Evolutionary conservation across 2,888 invertebrate genomes (phyloP), one percentile per base, ranked within the genome.

Genomic region (Trichacis sp.): DNA sequence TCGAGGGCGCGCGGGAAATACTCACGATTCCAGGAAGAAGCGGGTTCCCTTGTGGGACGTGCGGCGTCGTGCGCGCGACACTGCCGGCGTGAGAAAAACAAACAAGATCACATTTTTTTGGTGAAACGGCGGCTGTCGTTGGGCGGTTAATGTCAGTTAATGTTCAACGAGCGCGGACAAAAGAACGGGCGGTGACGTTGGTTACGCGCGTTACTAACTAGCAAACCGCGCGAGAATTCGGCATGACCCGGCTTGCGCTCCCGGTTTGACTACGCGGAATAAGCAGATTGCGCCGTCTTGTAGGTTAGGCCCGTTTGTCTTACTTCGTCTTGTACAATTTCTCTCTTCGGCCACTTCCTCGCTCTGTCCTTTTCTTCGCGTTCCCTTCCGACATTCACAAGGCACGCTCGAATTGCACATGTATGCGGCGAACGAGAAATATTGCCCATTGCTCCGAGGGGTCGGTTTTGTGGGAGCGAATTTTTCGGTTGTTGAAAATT

Each of bases 251-350:
- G 48, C 53, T 54, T 46, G 42, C n/a, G 50, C 47, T 57, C 51
- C 40, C 54, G 54, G 47, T 59, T 43, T 46, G 48, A 64, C 58
- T 64, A 51, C 48, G 40, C 19, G 11, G 24, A n/a, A 38, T 24
- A 8, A n/a, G n/a, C n/a, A n/a, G n/a, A 24, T 24, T 24, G 24
- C 24, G 3, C 33, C 30, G 33, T 42, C 42, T 15, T 15, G 42
- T 50, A 58, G 54, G 55, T 56, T 64, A 50, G 64, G 63, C 61
- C 43, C 24, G 24, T 38, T 64, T 64, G 57, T 62, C 52, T 47
- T 67, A 53, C 56, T 54, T 51, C 60, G 38, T 49, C 59, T 33
- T 9, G 8, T 11, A 6, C 33, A 5, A 43, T 58, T 47, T 42
- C 18, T 42, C 17, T 18, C 11, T 42, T 42, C 42, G 42, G 42